A percentile compares a stretch with the other conserved stretches of the same genome.
Evolutionary conservation across 1,140 invertebrate genomes (phyloP).

Genomic region (Rhagoletis zephyria): DNA sequence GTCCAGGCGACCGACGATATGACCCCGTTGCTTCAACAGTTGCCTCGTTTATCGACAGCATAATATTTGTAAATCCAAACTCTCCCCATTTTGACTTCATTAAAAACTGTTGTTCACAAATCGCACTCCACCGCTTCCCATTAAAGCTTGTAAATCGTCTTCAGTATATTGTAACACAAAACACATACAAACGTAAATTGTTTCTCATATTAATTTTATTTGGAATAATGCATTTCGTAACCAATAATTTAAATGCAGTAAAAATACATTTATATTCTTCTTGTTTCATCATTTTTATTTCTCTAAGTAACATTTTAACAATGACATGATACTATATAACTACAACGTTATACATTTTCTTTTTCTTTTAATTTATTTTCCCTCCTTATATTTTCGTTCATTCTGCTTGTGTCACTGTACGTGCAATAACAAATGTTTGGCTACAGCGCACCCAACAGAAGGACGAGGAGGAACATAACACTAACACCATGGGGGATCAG

Average conservation of each 20-base stretch:
- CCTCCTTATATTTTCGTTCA: conserved; percentile 34
- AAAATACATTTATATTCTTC: background rate
- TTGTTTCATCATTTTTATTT: background rate
- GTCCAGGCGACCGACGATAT: too few species aligned
- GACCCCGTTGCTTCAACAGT: too few species aligned
- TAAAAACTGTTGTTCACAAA: background rate
- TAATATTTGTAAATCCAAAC: too few species aligned
- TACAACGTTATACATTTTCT: conserved; percentile 23
- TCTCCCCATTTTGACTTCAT: too few species aligned
- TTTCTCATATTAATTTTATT: background rate
- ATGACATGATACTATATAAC: background rate
- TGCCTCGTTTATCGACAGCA: too few species aligned
- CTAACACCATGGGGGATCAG: conserved; percentile 48
- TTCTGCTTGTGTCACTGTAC: conserved; percentile 44
- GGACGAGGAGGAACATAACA: conserved; percentile 43
- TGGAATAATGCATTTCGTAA: background rate
- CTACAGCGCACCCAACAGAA: conserved; percentile 46
- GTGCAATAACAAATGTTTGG: conserved; percentile 36
- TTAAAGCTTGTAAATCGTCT: background rate
- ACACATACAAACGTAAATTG: background rate
- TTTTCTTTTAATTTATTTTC: conserved; percentile 49
- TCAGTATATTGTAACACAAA: background rate
- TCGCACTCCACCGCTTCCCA: background rate
- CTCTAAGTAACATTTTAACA: background rate
- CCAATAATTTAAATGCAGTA: background rate